Evolutionary conservation across 2,888 invertebrate genomes (phyloP), one percentile per base, ranked within the genome.

Genomic region (Xanthorhoe designata): DNA sequence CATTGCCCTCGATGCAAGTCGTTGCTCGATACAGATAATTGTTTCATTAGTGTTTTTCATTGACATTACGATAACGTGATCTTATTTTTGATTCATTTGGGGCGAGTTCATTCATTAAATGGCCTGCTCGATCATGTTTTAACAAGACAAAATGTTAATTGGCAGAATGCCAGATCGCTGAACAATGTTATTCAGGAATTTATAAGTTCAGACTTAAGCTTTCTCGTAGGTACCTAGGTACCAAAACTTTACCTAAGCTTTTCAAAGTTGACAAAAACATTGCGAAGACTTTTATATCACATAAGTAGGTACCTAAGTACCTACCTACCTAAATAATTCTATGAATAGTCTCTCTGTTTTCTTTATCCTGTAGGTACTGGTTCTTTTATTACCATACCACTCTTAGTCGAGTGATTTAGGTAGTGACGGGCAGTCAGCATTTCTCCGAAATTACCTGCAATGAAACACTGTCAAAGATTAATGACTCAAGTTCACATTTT

Each of bases 1-100:
- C 87, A 83, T 77, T 83, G 87, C 77, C 83, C 85, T 75, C 79
- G 56, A 73, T 75, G 73, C 78, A 74, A 82, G 81, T 79, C 81
- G 81, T 77, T 79, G 79, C 75, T 78, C 80, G 76, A 74, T 74
- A 73, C 78, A 76, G 78, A 80, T 78, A 81, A 76, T 79, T 80
- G 77, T 79, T 78, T 81, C 77, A 80, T 79, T 82, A 78, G 76
- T 80, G 76, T 75, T 78, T 74, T 76, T 78, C 75, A 78, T 78
- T 79, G 78, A 76, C 76, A 77, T 65, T 69, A 68, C 66, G 71
- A 78, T 77, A 75, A 76, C 68, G 61, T 60, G 66, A 75, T 78
- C 73, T 75, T 66, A 70, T 68, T 69, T 54, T 57, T 70, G 72
- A 75, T 24, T 64, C 66, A 67, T 69, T 72, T 51, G n/a, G 38